phyloP scores from a whole-genome alignment of 1,140 invertebrate species.

The Diabrotica undecimpunctata region DNA sequence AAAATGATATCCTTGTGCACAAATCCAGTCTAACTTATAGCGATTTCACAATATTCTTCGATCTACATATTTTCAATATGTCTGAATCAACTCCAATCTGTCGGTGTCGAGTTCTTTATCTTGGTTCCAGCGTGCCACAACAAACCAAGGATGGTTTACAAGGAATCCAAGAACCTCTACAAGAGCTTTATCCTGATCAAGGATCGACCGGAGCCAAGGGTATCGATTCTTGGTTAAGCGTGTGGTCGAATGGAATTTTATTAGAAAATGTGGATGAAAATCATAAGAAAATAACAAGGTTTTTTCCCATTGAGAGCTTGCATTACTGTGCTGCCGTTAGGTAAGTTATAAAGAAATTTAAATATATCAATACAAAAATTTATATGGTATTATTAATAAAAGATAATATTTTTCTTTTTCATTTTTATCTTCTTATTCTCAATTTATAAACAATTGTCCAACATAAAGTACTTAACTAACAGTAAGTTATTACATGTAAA shows the following conservation, averaged over 20 bases:
- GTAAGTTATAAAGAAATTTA: constrained; percentile 57
- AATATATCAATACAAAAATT: too few relatives aligned
- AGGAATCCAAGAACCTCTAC: constrained; percentile 94
- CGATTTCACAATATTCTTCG: background rate
- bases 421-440: too few relatives aligned
- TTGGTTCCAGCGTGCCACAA: constrained; percentile 95
- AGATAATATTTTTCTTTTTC: too few relatives aligned
- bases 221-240: constrained; percentile 95
- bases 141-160: constrained; percentile 96
- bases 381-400: too few relatives aligned
- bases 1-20: background rate
- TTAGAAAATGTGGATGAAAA: constrained; percentile 96
- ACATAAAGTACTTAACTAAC: too few relatives aligned
- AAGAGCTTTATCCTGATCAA: constrained; percentile 92
- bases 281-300: constrained; percentile 88
- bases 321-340: constrained; percentile 97
- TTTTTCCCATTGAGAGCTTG: constrained; percentile 94
- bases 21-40: background rate
- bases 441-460: too few relatives aligned
- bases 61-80: constrained; percentile 27
- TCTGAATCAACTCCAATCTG: constrained; percentile 85
- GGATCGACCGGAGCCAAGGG: constrained; percentile 82
- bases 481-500: too few relatives aligned
- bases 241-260: constrained; percentile 94
- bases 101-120: constrained; percentile 94